Base-by-base conservation (phyloP, 2,113 vertebrate genomes). In the Ictalurus furcatus region DNA sequence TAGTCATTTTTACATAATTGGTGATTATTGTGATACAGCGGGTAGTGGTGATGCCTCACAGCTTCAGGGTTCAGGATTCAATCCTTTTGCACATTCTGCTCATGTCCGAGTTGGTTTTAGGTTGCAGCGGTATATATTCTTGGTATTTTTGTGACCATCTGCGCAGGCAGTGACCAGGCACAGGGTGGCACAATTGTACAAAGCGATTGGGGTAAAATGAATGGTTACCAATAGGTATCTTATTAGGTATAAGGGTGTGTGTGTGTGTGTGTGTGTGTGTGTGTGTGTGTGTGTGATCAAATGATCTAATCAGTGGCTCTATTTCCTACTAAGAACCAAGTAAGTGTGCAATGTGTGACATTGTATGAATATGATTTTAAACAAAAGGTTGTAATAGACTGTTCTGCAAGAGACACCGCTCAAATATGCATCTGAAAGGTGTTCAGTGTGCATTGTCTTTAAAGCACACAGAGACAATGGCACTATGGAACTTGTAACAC, bases 101-200 rank as follows among this genome's bases (percentile, higher is more conserved):
- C 0, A 9, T 80, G 48, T 54, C 21, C 14, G 4, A 52, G 30
- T 28, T 14, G 48, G 44, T 54, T 80, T 80, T 54, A n/a, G 48
- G 0, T 54, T n/a, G 6, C 25, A 28, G 25, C 1, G 0, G 16
- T 54, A 5, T 14, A 54, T 81, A 34, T 21, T 82, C 54, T 58
- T 34, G 54, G 79, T 37, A 12, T 59, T 82, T 58, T 59, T 30
- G 23, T 56, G 78, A 54, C 48, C 12, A 2, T 34, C 52, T 82
- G 80, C 58, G 61, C 19, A 83, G 81, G 56, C 58, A 83, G 30
- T 61, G 30, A 61, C 30, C 28, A 40, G 56, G 56, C 81, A 83
- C 81, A 83, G 56, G 79, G 79, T 58, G 79, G 79, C 54, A 82
- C 79, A 82, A 59, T 83, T 83, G 81, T 61, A 83, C 81, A 83